A percentile compares a stretch with the other conserved stretches of the same genome.
These are phyloP conservation scores for Spisula solida DNA, from an alignment of 2,888 invertebrate species.

Conservation along the genomic window DNA sequence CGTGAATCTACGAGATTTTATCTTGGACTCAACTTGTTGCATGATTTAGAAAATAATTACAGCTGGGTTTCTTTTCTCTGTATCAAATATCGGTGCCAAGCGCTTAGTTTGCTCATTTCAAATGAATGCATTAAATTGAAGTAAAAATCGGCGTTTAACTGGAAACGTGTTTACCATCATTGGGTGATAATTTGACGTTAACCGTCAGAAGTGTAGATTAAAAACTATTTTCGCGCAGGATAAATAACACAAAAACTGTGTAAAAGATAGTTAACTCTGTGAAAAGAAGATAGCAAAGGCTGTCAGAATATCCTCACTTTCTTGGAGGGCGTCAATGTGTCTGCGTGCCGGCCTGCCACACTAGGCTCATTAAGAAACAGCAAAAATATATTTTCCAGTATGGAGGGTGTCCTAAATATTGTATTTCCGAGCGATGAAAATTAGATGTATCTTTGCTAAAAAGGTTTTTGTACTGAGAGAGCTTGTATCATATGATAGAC, in stretches of 20 bases:
- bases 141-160: conserved; percentile 48
- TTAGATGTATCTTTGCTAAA: conserved; percentile 30
- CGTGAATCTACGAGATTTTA: conserved; percentile 64
- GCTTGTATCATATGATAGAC: conserved; percentile 20
- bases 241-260: conserved; percentile 66
- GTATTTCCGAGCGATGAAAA: conserved; percentile 19
- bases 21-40: conserved; percentile 60
- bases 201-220: conserved; percentile 59
- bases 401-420: conserved; percentile 29
- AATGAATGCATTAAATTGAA: conserved; percentile 60
- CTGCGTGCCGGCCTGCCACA: conserved; percentile 58
- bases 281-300: conserved; percentile 45
- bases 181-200: conserved; percentile 69
- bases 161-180: conserved; percentile 67
- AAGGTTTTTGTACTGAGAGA: conserved; percentile 26
- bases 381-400: conserved; percentile 29
- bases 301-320: conserved; percentile 58
- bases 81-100: conserved; percentile 42
- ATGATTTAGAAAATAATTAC: conserved; percentile 70
- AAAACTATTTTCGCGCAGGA: conserved; percentile 62
- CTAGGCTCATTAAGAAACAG: conserved; percentile 38
- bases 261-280: conserved; percentile 63
- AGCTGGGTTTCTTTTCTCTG: conserved; percentile 31
- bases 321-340: conserved; percentile 70
- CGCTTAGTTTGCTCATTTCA: conserved; percentile 51